Conservation (phyloP, 2,797 vertebrate genomes). For the Pyrocephalus nanus region DNA sequence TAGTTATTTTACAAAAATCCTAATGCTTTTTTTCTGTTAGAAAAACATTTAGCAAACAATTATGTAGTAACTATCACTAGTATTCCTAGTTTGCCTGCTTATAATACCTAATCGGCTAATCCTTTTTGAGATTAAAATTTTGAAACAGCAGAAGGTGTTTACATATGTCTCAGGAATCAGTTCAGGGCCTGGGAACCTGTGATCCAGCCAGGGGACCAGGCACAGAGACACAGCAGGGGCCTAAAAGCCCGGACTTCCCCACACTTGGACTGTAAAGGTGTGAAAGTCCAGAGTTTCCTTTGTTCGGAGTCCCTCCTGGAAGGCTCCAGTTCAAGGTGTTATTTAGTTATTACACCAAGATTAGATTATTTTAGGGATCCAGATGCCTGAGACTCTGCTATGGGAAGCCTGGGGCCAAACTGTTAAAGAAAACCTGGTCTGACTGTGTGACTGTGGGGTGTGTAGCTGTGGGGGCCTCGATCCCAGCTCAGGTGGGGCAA, state of each 20-base stretch:
- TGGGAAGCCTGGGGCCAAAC: background rate
- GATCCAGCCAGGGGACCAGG: background rate
- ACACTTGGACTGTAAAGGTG: fast-evolving
- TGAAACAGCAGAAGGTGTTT: background rate
- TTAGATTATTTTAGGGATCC: background rate
- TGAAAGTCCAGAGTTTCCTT: background rate
- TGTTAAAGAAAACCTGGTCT: background rate
- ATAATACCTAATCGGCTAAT: background rate
- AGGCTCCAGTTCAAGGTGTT: background rate
- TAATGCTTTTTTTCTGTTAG: background rate
- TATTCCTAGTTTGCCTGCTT: background rate
- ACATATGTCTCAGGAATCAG: background rate
- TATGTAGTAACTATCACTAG: background rate
- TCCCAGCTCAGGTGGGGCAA: background rate
- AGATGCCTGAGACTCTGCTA: background rate
- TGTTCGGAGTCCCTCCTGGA: background rate
- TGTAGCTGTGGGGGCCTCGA: fast-evolving
- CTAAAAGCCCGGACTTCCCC: fast-evolving
- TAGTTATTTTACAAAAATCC: background rate
- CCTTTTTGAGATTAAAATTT: background rate
- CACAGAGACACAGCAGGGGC: background rate
- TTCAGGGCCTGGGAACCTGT: background rate
- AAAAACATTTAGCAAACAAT: background rate
- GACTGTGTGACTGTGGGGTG: background rate
- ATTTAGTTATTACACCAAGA: background rate